Percentiles rank a stretch among this genome's conserved stretches.
phyloP scores from a whole-genome alignment of 2,113 vertebrate species.

The Malurus elegans region DNA sequence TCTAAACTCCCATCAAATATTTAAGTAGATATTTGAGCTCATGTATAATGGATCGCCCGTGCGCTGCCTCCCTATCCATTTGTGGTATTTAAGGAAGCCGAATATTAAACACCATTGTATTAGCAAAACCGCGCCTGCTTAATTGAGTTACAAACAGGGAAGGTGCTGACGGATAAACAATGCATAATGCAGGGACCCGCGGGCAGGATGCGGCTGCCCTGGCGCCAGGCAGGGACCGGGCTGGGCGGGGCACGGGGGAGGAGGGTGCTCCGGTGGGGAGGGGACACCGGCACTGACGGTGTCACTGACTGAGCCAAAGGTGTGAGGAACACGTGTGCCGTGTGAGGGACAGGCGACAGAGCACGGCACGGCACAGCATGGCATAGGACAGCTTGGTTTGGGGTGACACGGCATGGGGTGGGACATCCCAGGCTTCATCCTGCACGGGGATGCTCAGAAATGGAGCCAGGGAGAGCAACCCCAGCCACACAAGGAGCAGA shows the following conservation, averaged over 20 bases:
- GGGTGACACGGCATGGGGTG: fast-evolving
- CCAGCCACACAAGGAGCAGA: background rate
- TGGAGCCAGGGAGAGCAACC: background rate
- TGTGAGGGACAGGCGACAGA: background rate
- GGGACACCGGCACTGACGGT: fast-evolving
- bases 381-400: too few relatives aligned
- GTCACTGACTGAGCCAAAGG: background rate
- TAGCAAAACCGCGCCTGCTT: slow-evolving; percentile 32
- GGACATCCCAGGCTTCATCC: background rate
- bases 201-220: background rate
- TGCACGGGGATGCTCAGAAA: background rate
- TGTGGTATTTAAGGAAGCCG: slow-evolving; percentile 60
- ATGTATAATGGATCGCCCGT: slow-evolving; percentile 43
- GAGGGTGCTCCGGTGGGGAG: fast-evolving
- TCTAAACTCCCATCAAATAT: slow-evolving; percentile 60
- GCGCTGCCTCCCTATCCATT: slow-evolving; percentile 46
- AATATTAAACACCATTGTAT: slow-evolving; percentile 67
- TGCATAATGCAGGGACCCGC: background rate
- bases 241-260: background rate
- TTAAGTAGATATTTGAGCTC: slow-evolving; percentile 58
- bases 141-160: slow-evolving; percentile 50
- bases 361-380: background rate
- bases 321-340: background rate
- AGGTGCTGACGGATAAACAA: slow-evolving; percentile 52
- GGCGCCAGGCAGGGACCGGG: fast-evolving